Evolutionary conservation across 2,113 vertebrate species (phyloP), one percentile per base, ranked within the genome.

Genomic region (Urocynchramus pylzowi): DNA sequence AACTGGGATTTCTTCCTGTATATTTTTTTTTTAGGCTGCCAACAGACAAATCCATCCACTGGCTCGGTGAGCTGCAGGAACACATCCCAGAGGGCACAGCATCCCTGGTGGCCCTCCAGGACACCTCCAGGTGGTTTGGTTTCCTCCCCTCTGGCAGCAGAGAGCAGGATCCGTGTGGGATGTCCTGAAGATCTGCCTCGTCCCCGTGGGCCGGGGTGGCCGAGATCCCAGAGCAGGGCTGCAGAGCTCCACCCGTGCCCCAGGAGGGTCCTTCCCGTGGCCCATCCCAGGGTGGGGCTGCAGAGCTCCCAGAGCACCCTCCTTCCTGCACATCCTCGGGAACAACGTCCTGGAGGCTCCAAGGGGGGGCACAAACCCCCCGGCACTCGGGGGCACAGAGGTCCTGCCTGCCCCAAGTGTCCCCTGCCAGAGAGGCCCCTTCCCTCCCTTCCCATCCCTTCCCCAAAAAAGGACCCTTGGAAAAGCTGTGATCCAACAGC

Each of bases 351-450:
- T 39, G 64, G 54, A 69, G 71, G 5, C 71, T 39, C 42, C 68
- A 4, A 0, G 2, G 18, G 57, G 11, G 2, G 37, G 57, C 20
- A 49, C 22, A 67, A 24, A 67, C 3, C 52, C 65, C 3, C 57
- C 1, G 21, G 91, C 54, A 2, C 35, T 27, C 22, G 16, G 7
- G 0, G 2, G 90, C 2, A 1, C 50, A 7, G 27, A 10, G 73
- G 30, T 2, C 45, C 69, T 4, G 57, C 53, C 22, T 0, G 0
- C 23, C 52, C 2, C 2, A 0, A 0, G 0, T 9, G 53, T 41
- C 21, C 82, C 13, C 39, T 3, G 30, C 65, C 35, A 74, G 7
- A 65, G 82, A 71, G 1, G 4, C 2, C 81, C n/a, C 44, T 16
- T 33, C 74, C 61, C 61, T 33, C 9, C 59, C 47, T 35, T 45